Evolutionary conservation across 2,113 vertebrate species (phyloP).

Genomic region (Anguilla japonica): DNA sequence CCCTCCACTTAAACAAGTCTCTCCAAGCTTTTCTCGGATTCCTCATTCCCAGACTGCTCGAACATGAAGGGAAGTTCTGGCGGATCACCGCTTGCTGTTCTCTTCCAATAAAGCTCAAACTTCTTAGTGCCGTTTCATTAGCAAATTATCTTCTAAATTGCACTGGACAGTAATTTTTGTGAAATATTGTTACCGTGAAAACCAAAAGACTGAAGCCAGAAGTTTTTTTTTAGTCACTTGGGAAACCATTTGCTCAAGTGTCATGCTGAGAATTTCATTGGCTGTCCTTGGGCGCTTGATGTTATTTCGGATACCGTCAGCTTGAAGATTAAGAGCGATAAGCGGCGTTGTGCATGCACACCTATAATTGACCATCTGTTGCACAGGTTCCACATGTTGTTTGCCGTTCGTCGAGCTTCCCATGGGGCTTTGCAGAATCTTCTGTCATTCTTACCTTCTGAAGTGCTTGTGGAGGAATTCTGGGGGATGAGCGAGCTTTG

Average conservation of each 20-base stretch:
- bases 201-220: neutral
- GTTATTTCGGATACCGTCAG: neutral
- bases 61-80: neutral
- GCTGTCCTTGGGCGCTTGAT: neutral
- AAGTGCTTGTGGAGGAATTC: neutral
- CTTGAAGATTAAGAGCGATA: constrained; percentile 3
- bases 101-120: neutral
- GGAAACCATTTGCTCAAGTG: neutral
- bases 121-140: neutral
- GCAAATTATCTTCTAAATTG: neutral
- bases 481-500: neutral
- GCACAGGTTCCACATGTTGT: neutral
- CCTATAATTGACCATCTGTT: constrained; percentile 23
- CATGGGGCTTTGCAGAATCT: neutral
- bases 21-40: neutral
- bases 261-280: neutral
- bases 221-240: neutral
- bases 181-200: neutral
- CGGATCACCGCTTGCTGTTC: neutral
- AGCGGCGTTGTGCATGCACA: neutral
- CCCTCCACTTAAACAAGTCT: neutral
- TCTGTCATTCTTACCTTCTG: neutral
- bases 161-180: neutral
- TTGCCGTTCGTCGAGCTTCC: neutral
- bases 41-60: neutral